Evolutionary conservation across 2,113 vertebrate genomes (phyloP).

Genomic region (Gasterosteus aculeatus): DNA sequence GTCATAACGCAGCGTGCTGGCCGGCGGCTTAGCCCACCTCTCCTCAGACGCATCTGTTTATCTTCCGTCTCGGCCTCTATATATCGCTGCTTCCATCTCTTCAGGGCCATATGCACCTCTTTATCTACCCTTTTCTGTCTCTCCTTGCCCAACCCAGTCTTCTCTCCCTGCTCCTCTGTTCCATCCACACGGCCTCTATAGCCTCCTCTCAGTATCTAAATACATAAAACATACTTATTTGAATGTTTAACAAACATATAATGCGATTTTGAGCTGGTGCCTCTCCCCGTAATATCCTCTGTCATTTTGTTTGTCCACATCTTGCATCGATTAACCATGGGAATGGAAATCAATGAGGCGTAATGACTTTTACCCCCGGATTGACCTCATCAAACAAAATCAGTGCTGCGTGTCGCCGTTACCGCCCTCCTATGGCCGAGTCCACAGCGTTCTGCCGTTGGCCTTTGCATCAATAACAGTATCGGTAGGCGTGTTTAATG

Average conservation of each 20-base stretch:
- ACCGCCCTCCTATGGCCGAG: constrained; percentile 26
- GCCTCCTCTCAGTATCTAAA: neutral
- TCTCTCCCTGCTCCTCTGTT: constrained; percentile 10
- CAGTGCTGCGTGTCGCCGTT: neutral
- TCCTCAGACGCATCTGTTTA: constrained; percentile 54
- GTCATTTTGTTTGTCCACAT: neutral
- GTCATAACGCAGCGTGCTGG: constrained; percentile 61
- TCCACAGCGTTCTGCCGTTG: constrained; percentile 9
- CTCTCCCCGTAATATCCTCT: neutral
- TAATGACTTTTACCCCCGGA: constrained; percentile 5
- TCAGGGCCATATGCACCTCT: constrained; percentile 41
- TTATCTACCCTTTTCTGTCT: constrained; percentile 25
- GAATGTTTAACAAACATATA: neutral
- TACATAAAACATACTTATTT: neutral
- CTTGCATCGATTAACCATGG: constrained; percentile 12
- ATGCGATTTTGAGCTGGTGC: neutral
- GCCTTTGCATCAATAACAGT: constrained; percentile 53
- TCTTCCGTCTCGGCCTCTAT: constrained; percentile 52
- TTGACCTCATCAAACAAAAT: constrained; percentile 30
- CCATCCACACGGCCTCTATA: neutral
- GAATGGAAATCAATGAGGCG: constrained; percentile 5
- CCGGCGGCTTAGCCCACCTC: constrained; percentile 51
- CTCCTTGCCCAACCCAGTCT: constrained; percentile 5
- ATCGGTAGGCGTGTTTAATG: constrained; percentile 47
- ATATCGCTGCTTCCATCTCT: constrained; percentile 33